These are phyloP conservation scores for Dicranocentrus wangi DNA, from an alignment of 2,888 invertebrate genomes.

Conservation along the genomic window DNA sequence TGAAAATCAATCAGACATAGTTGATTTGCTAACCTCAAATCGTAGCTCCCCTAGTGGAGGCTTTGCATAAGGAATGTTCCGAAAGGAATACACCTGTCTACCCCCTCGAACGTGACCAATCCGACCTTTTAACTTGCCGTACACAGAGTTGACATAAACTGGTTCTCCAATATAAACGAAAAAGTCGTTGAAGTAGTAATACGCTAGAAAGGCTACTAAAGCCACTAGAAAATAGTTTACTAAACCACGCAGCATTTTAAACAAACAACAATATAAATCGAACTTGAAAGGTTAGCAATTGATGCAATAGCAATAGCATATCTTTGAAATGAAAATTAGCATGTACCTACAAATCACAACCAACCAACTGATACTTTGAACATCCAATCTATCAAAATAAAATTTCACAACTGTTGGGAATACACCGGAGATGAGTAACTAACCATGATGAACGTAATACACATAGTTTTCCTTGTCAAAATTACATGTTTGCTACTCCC, in stretches of 20 bases:
- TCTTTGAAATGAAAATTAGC: too few relatives aligned
- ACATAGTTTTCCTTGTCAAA: too few relatives aligned
- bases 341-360: too few relatives aligned
- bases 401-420: too few relatives aligned
- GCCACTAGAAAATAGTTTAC: conserved; percentile 34
- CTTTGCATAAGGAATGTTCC: conserved; percentile 47
- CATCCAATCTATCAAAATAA: too few relatives aligned
- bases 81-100: conserved; percentile 34
- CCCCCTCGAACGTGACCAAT: conserved; percentile 33
- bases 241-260: conserved; percentile 44
- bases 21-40: conserved; percentile 42
- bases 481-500: too few relatives aligned
- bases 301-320: too few relatives aligned
- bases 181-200: conserved; percentile 42
- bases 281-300: too few relatives aligned
- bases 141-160: conserved; percentile 34
- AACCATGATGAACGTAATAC: too few relatives aligned
- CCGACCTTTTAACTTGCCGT: conserved; percentile 47
- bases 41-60: conserved; percentile 40
- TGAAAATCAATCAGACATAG: not conserved
- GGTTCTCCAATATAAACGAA: conserved; percentile 53
- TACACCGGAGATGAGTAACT: too few relatives aligned
- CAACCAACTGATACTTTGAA: too few relatives aligned
- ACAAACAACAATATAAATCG: too few relatives aligned
- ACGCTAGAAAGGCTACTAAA: conserved; percentile 27